Evolutionary conservation across 2,113 vertebrate species (phyloP).

Genomic region (Lethenteron reissneri): DNA sequence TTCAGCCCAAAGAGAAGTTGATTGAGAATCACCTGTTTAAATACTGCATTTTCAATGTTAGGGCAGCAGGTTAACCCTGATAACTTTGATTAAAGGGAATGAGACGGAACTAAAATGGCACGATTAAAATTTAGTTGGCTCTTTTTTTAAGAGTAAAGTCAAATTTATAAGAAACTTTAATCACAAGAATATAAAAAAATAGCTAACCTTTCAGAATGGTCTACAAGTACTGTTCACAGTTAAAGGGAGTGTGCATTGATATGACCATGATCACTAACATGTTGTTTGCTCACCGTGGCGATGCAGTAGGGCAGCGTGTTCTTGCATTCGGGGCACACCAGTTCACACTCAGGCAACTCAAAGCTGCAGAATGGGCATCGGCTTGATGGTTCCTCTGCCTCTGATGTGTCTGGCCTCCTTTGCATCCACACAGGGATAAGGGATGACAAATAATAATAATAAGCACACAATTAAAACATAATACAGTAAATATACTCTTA

Average conservation of each 20-base stretch:
- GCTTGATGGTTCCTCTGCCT: constrained; percentile 53
- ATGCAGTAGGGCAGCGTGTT: constrained; percentile 87
- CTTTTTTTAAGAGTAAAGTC: neutral
- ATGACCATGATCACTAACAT: neutral
- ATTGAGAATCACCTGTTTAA: neutral
- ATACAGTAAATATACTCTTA: too few relatives aligned
- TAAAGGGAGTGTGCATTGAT: neutral
- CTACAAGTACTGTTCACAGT: neutral
- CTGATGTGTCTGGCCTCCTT: constrained; percentile 51
- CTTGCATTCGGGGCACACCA: constrained; percentile 71
- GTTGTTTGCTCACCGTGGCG: constrained; percentile 37
- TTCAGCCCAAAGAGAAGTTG: neutral
- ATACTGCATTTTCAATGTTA: neutral
- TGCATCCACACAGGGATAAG: neutral
- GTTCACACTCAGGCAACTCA: constrained; percentile 55
- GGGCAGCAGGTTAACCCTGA: neutral
- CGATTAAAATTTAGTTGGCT: neutral
- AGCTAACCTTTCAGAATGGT: neutral
- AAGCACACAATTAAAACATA: neutral
- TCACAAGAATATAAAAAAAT: neutral
- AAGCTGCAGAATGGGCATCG: constrained; percentile 61
- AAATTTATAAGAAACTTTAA: neutral
- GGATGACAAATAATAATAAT: neutral
- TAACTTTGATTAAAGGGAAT: neutral
- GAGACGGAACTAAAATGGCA: neutral